Evolutionary conservation across 30 jellyfish, hydroid and myxozoan species (phyloP), one percentile per base, ranked within the genome.

Genomic region (Sanderia malayensis): DNA sequence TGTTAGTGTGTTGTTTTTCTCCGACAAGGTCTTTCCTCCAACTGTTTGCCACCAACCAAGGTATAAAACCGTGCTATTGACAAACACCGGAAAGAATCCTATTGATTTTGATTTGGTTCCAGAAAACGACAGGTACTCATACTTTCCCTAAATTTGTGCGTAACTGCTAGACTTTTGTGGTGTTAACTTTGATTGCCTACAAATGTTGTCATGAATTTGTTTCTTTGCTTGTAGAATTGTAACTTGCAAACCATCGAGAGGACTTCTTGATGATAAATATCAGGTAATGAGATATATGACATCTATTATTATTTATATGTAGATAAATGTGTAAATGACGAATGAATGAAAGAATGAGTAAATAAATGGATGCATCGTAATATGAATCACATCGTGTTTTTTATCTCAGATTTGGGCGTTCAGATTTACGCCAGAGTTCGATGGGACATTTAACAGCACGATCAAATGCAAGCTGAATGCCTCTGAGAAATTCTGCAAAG

Each of bases 11-110:
- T n/a, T n/a, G n/a, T n/a, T n/a, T n/a, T n/a, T n/a, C n/a, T n/a
- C n/a, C n/a, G n/a, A n/a, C n/a, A 29, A 76, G 87, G 61, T 74
- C 15, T 84, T 84, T 32, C 71, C 95, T 25, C 95, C 95, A n/a
- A 72, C 68, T n/a, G 53, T 75, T 1, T 61, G 76, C 31, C 20
- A 59, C 25, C 73, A 75, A 30, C 58, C 86, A 0, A 59, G 74
- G 1, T 84, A 84, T 65, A 64, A 74, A 32, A 84, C 95, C 0
- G 31, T 82, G 41, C 58, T 84, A 17, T 41, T 84, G 45, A 65
- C 73, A 9, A 84, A 68, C 32, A 37, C 58, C 58, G 95, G 95
- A 13, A 37, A 61, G 21, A 74, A 84, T 60, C 95, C 95, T 9
- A 62, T 84, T 17, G 80, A 84, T 67, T 84, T 58, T 63, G 46